Conservation (phyloP, 2,888 invertebrate species). For the Stegana nigrithorax region DNA sequence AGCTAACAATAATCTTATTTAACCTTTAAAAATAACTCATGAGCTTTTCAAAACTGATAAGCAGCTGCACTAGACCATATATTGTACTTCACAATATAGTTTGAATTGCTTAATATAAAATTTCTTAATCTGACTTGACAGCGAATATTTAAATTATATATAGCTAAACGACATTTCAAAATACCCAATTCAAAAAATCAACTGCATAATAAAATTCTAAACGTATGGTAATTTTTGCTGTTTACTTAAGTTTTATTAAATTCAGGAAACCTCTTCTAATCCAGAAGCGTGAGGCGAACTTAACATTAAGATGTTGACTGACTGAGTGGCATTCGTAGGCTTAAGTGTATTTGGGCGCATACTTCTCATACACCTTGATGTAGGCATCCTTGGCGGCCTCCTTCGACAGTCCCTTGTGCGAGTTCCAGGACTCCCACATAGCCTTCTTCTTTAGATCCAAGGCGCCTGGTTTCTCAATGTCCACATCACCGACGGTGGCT, state of each 20-base stretch:
- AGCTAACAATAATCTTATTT: too few species aligned
- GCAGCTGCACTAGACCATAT: too few species aligned
- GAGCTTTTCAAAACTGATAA: too few species aligned
- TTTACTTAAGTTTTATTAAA: neutral
- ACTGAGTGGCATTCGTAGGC: neutral
- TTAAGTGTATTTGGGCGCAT: conserved; percentile 70
- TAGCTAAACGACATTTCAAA: too few species aligned
- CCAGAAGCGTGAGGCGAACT: neutral
- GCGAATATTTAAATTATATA: too few species aligned
- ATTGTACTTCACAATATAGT: too few species aligned
- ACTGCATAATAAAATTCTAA: too few species aligned
- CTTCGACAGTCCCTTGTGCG: conserved; percentile 80
- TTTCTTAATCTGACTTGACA: too few species aligned
- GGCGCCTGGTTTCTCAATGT: conserved; percentile 86
- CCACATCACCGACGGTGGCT: conserved; percentile 81
- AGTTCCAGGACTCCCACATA: conserved; percentile 92
- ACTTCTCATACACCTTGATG: conserved; percentile 75
- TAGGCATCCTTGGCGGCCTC: conserved; percentile 87
- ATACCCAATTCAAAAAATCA: too few species aligned
- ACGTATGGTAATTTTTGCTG: neutral
- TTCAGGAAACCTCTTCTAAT: neutral
- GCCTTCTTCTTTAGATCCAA: conserved; percentile 89
- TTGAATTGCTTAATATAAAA: too few species aligned
- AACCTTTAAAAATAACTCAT: too few species aligned
- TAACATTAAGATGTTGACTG: conserved; percentile 18